Base-by-base conservation (phyloP, 2,888 invertebrate genomes). In the Lasius fuliginosus region DNA sequence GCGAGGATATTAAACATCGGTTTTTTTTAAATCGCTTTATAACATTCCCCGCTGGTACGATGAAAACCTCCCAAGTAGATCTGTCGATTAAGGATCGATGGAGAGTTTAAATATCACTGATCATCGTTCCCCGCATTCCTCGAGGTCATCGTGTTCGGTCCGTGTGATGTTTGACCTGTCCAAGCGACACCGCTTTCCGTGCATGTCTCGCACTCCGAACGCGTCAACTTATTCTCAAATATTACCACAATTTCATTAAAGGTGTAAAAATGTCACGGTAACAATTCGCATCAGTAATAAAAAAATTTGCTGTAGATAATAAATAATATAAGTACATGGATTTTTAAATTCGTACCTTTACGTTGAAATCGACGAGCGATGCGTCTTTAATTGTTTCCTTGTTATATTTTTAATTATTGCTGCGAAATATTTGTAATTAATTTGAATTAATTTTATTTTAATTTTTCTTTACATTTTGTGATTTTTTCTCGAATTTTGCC, bases 121-220 rank as follows among this genome's bases (percentile, higher is more conserved):
- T 92, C 92, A 92, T 92, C 90, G 87, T 89, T 87, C 87, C 89
- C 74, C 69, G 88, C 90, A 90, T 90, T 90, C 90, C 88, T 46
- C 69, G 82, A 71, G 84, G 82, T 87, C 88, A 86, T 88, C 86
- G 40, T 82, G 84, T 73, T 40, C 82, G 53, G 73, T 46, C 27
- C 82, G 33, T 67, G 30, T 85, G 76, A 82, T 84, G 75, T 86
- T 64, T 69, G 30, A 49, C 67, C 83, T 65, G 60, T 84, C 75
- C 71, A n/a, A 23, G 67, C 71, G 83, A 65, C 73, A 27, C n/a
- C 27, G 53, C 36, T 53, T 53, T 53, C 56, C 23, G 30, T 15
- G 4, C 56, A n/a, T n/a, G 60, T 56, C 69, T 74, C 56, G 9
- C 77, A 40, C 53, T 30, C 33, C 53, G 30, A 18, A 11, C 12